Conservation (phyloP, 2,113 vertebrate genomes). For the Psophia crepitans region DNA sequence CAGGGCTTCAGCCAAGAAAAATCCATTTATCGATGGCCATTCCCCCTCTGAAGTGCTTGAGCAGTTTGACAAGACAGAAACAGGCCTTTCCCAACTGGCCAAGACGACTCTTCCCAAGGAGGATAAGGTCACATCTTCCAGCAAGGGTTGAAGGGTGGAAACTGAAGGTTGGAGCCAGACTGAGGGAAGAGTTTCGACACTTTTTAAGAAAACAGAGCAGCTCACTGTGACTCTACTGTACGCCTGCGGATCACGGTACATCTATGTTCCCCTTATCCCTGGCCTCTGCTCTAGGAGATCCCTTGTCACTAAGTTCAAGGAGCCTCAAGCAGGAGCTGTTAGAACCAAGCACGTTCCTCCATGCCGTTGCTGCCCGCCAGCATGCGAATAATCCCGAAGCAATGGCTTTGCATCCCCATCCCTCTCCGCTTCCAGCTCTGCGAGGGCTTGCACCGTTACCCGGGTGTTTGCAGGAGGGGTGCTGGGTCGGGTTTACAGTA, state of each 20-base stretch:
- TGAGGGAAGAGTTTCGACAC: neutral
- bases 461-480: neutral
- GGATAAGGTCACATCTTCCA: neutral
- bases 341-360: neutral
- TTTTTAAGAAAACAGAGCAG: neutral
- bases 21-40: conserved; percentile 20
- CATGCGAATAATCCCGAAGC: neutral
- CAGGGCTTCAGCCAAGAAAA: conserved; percentile 30
- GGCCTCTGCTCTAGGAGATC: neutral
- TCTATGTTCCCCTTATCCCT: neutral
- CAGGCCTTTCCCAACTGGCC: neutral
- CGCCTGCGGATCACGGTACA: fast-evolving
- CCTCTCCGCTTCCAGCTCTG: neutral
- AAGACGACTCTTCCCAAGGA: neutral
- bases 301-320: neutral
- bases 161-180: neutral
- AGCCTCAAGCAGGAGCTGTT: neutral
- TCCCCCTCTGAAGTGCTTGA: neutral
- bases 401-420: neutral
- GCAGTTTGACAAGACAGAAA: conserved; percentile 3
- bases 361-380: neutral
- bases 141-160: neutral
- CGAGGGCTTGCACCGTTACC: neutral
- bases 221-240: neutral
- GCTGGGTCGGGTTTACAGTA: neutral